Conservation (phyloP, 2,113 vertebrate species). For the Pelodiscus sinensis region DNA sequence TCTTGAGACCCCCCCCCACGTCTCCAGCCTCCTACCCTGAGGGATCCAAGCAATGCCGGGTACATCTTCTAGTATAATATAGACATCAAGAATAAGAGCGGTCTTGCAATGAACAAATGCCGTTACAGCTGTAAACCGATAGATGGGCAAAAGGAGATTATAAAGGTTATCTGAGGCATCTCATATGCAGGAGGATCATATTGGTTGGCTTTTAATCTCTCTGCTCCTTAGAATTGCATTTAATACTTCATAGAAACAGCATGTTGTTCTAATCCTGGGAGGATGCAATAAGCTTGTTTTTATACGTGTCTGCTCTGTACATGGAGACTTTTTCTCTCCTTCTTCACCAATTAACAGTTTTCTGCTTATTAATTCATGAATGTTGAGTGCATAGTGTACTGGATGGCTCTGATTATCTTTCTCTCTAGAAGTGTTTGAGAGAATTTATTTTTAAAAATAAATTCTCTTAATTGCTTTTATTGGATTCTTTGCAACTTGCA, state of each 20-base stretch:
- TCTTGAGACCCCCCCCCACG: too few species aligned
- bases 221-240: slow-evolving; percentile 51
- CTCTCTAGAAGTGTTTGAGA: not conserved
- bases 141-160: not conserved
- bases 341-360: not conserved
- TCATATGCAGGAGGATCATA: not conserved
- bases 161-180: slow-evolving; percentile 17
- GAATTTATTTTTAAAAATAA: not conserved
- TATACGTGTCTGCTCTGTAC: not conserved
- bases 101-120: not conserved
- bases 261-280: slow-evolving; percentile 25
- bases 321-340: slow-evolving; percentile 17
- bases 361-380: not conserved
- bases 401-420: not conserved
- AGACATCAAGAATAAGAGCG: not conserved
- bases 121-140: slow-evolving; percentile 47
- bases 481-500: not conserved
- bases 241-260: slow-evolving; percentile 45
- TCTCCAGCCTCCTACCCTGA: too few species aligned
- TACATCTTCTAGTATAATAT: not conserved
- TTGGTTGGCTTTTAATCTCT: slow-evolving; percentile 46
- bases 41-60: too few species aligned
- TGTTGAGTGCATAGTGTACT: not conserved
- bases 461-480: not conserved
- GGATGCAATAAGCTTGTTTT: not conserved